phyloP scores from a whole-genome alignment of 2,113 vertebrate species.

The human (Homo sapiens) region GRCh38 chr4:158647001-158647500 shows the following conservation, averaged over 20 bases:
- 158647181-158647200: constrained; percentile 96
- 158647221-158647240: constrained; percentile 10
- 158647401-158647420: not conserved
- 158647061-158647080: constrained; percentile 92
- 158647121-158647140: constrained; percentile 97
- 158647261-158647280: not conserved
- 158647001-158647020: constrained; percentile 92
- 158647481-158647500: not conserved
- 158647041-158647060: constrained; percentile 93
- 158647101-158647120: constrained; percentile 97
- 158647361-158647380: not conserved
- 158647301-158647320: not conserved
- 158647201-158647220: constrained; percentile 84
- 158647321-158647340: not conserved
- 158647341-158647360: not conserved
- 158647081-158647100: constrained; percentile 92
- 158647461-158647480: not conserved
- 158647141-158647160: constrained; percentile 95
- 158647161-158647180: constrained; percentile 92
- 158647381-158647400: not conserved
- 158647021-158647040: constrained; percentile 91
- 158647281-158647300: not conserved
- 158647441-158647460: not conserved
- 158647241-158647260: not conserved
- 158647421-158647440: not conserved